Conservation (phyloP, 2,797 vertebrate genomes). For the Zalophus californianus region DNA sequence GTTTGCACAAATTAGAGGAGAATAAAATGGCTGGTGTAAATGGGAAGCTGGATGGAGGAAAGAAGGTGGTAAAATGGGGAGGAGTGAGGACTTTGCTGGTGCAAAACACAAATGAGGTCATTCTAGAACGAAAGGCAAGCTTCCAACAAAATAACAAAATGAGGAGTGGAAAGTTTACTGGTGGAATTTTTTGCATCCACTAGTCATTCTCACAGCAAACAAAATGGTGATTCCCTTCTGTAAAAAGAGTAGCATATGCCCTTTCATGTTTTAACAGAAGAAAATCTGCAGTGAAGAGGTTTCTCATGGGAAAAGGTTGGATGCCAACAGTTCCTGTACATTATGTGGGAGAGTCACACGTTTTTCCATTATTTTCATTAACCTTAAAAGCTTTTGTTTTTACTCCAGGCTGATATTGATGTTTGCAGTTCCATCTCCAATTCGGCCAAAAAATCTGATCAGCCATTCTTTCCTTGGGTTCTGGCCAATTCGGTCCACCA, state of each 20-base stretch:
- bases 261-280: background rate
- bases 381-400: conserved; percentile 19
- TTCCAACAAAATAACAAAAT: background rate
- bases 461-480: background rate
- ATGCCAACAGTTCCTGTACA: background rate
- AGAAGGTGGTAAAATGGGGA: background rate
- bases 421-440: conserved; percentile 9
- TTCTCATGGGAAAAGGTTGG: background rate
- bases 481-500: conserved; percentile 52
- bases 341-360: background rate
- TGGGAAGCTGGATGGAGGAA: background rate
- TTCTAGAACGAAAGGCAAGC: background rate
- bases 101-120: background rate
- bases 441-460: conserved; percentile 26
- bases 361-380: conserved; percentile 50
- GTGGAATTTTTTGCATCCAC: background rate
- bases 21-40: background rate
- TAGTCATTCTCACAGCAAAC: background rate
- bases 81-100: background rate
- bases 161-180: background rate
- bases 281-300: background rate
- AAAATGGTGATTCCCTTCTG: background rate
- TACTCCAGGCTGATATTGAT: conserved; percentile 1
- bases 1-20: background rate
- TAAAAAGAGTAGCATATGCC: background rate